These are phyloP conservation scores for Zaprionus africanus DNA, from an alignment of 1,140 invertebrate genomes.

Conservation along the genomic window DNA sequence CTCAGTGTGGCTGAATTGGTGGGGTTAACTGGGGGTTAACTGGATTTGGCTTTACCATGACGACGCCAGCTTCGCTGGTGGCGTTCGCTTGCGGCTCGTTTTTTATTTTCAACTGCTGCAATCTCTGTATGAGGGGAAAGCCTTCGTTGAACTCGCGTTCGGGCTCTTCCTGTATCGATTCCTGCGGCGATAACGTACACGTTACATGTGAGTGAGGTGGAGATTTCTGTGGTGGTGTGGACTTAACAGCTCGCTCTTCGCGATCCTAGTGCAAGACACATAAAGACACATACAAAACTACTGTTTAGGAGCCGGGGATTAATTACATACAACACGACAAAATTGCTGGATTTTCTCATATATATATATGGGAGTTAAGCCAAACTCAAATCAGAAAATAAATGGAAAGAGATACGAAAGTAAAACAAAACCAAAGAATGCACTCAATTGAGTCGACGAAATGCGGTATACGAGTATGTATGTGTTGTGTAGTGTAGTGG, in stretches of 20 bases:
- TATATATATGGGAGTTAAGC: conserved; percentile 41
- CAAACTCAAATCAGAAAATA: conserved; percentile 43
- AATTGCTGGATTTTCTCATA: conserved; percentile 31
- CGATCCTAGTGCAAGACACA: conserved; percentile 85
- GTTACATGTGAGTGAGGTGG: conserved; percentile 84
- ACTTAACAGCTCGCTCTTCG: conserved; percentile 86
- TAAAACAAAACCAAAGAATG: neutral
- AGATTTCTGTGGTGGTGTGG: conserved; percentile 85
- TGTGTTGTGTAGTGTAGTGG: conserved; percentile 9
- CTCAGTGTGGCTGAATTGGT: conserved; percentile 5
- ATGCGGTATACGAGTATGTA: neutral
- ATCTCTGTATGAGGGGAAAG: conserved; percentile 91
- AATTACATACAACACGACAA: conserved; percentile 77
- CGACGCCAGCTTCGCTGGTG: conserved; percentile 64
- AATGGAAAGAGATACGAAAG: neutral
- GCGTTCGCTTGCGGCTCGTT: conserved; percentile 87
- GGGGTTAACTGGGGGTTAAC: conserved; percentile 5
- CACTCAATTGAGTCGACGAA: conserved; percentile 7
- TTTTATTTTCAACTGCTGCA: conserved; percentile 92
- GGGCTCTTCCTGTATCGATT: conserved; percentile 84
- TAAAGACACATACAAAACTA: conserved; percentile 84
- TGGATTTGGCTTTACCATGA: conserved; percentile 67
- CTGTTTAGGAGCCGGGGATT: conserved; percentile 82
- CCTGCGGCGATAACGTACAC: conserved; percentile 80
- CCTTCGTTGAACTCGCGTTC: conserved; percentile 89